Conservation (phyloP, 53 echinoderm and acorn worm species). For the Arbacia lixula region DNA sequence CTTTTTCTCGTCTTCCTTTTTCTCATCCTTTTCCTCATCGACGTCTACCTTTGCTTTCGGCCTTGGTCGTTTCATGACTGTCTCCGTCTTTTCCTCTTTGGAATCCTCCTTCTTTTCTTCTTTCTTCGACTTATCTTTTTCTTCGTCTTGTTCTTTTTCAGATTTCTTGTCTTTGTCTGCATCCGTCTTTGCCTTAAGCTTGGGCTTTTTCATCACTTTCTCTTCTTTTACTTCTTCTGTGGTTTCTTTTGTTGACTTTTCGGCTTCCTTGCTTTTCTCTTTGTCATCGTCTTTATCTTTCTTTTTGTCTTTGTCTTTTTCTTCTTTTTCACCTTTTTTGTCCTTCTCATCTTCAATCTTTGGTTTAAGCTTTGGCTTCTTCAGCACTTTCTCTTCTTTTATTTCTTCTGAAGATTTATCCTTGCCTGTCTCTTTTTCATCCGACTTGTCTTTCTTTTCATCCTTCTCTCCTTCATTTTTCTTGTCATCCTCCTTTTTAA, state of each 20-base stretch:
- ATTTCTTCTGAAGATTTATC: neutral
- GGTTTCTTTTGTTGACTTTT: too few relatives aligned
- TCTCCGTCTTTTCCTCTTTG: slow-evolving; percentile 32
- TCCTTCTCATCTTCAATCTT: neutral
- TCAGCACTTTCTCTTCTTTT: neutral
- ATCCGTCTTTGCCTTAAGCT: slow-evolving; percentile 7
- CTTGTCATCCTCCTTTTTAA: neutral
- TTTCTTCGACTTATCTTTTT: neutral
- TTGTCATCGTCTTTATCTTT: neutral
- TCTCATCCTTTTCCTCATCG: neutral
- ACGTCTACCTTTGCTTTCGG: slow-evolving; percentile 12
- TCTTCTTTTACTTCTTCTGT: neutral
- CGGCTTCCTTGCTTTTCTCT: neutral
- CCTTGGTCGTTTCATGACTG: neutral
- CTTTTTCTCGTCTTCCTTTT: neutral
- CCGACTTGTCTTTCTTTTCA: neutral
- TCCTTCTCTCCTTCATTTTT: neutral
- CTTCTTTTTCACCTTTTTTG: neutral
- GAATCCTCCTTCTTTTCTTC: slow-evolving; percentile 10
- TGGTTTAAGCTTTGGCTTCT: neutral
- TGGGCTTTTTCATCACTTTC: slow-evolving; percentile 16
- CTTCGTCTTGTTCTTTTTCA: too few relatives aligned
- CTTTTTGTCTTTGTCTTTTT: neutral
- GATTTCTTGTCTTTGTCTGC: too few relatives aligned
- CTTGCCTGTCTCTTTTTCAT: neutral